Base-by-base conservation (phyloP, 2,888 invertebrate species). In the Gastracanthus pulcherrimus region DNA sequence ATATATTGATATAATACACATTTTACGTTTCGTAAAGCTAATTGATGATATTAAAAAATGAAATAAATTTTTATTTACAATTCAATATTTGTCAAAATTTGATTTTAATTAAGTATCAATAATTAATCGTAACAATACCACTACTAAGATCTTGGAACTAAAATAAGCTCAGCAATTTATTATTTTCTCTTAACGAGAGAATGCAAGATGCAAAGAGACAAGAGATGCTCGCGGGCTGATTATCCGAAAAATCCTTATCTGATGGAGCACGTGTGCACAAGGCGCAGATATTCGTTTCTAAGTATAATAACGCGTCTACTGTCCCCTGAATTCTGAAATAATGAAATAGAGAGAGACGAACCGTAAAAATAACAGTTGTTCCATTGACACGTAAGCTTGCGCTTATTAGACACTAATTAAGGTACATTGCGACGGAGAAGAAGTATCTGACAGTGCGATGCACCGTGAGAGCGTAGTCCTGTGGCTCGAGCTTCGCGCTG, bases 331-430 rank as follows among this genome's bases (percentile, higher is more conserved):
- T 26, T 34, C 26, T 36, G n/a, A 51, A 31, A 48, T 3, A 66
- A 62, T 36, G n/a, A 45, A 11, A n/a, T n/a, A 31, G 38, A 58
- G 23, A 2, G 38, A 34, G 34, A 26, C 62, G 23, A 36, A 62
- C 69, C 70, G 77, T 62, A 70, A 77, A 69, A 77, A 77, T 58
- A 77, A 77, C 77, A 77, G 77, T 77, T 62, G 62, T 66, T 48
- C 66, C 64, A 79, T 79, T 79, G 71, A 79, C 78, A 55, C 72
- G 45, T 51, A 34, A 55, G 71, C 64, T 36, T 62, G 51, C 36
- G 38, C 38, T 71, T 70, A 64, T 62, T 64, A 62, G 13, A 4
- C 16, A 23, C 72, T 79, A 79, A 79, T 72, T 79, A 79, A 79
- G 72, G 51, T 16, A n/a, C n/a, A n/a, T n/a, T n/a, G 23, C 55